These are phyloP conservation scores for Meloidogyne hapla DNA, from an alignment of 1,140 invertebrate species.

Conservation along the genomic window DNA sequence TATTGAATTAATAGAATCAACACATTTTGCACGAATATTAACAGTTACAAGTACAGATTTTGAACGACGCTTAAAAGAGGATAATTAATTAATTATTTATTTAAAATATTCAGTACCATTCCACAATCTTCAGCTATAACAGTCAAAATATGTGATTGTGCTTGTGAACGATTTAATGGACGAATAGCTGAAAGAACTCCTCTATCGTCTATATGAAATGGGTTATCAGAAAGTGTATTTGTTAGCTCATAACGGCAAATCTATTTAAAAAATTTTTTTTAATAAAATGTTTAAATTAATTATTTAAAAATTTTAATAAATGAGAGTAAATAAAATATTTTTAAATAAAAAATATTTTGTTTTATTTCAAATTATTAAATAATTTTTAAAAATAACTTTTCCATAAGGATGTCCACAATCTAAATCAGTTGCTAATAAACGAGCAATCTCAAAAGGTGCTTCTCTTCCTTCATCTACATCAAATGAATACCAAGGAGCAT, in stretches of 20 bases:
- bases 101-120: slow-evolving; percentile 33
- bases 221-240: slow-evolving; percentile 58
- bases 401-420: slow-evolving; percentile 63
- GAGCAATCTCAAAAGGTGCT: slow-evolving; percentile 48
- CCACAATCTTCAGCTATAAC: slow-evolving; percentile 63
- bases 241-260: slow-evolving; percentile 62
- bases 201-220: slow-evolving; percentile 58
- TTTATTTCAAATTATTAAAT: too few species aligned
- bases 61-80: slow-evolving; percentile 39
- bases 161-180: slow-evolving; percentile 54
- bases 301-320: not conserved
- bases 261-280: not conserved
- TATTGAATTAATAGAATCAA: slow-evolving; percentile 37
- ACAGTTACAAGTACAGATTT: slow-evolving; percentile 60
- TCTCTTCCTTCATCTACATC: slow-evolving; percentile 54
- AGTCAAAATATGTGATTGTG: slow-evolving; percentile 61
- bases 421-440: slow-evolving; percentile 50
- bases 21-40: slow-evolving; percentile 55
- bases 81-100: not conserved
- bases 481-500: slow-evolving; percentile 63
- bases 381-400: slow-evolving; percentile 34
- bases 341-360: too few species aligned
- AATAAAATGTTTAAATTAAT: not conserved
- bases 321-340: too few species aligned
- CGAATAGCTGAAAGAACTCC: slow-evolving; percentile 55